Percentiles rank a stretch among this genome's conserved stretches.
Evolutionary conservation across 2,797 vertebrate species (phyloP).

Genomic region (Uromys caudimaculatus): DNA sequence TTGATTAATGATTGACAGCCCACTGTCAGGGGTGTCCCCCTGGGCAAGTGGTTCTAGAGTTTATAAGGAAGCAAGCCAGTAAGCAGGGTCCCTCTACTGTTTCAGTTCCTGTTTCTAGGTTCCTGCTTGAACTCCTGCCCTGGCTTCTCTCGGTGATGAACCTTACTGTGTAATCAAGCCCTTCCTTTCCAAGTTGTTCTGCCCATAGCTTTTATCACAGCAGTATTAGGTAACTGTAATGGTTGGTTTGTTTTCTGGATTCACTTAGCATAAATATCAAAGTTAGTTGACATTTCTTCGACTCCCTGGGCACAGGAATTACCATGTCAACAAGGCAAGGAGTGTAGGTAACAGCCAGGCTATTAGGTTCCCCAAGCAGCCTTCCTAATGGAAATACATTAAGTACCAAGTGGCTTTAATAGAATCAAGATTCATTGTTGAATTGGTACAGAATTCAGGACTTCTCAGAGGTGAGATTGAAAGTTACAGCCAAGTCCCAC

Average conservation of each 20-base stretch:
- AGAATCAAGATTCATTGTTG: slow-evolving; percentile 1
- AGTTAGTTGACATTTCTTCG: slow-evolving; percentile 14
- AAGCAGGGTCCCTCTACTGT: not conserved
- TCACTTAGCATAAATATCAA: slow-evolving; percentile 25
- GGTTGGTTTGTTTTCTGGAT: slow-evolving; percentile 24
- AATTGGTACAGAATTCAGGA: not conserved
- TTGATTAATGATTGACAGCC: not conserved
- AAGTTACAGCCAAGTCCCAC: not conserved
- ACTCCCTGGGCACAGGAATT: not conserved
- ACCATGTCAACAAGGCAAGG: not conserved
- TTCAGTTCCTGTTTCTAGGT: not conserved
- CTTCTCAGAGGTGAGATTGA: not conserved
- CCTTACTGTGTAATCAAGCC: not conserved
- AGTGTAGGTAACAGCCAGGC: not conserved
- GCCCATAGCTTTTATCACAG: not conserved
- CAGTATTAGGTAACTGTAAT: not conserved
- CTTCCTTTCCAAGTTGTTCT: not conserved
- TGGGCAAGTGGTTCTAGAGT: not conserved
- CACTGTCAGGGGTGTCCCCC: not conserved
- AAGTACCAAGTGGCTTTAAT: slow-evolving; percentile 18
- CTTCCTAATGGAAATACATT: not conserved
- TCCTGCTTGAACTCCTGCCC: not conserved
- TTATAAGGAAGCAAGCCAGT: not conserved
- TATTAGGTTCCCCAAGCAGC: not conserved
- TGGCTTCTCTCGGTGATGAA: not conserved